Evolutionary conservation across 2,113 vertebrate species (phyloP), one percentile per base, ranked within the genome.

Genomic region (Tragelaphus scriptus): DNA sequence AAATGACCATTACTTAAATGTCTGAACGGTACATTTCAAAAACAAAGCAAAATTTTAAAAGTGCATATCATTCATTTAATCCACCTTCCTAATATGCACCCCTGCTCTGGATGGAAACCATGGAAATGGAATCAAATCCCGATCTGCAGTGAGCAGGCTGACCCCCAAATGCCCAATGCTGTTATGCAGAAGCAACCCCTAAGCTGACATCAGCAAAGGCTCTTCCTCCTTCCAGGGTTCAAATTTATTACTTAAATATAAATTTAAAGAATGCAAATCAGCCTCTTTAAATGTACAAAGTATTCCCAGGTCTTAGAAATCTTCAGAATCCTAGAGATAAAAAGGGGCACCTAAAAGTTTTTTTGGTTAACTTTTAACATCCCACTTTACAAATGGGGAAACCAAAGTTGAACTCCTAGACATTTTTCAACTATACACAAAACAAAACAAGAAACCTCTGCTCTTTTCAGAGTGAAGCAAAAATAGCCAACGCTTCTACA

Each of bases 231-330:
- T 23, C 47, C 4, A 81, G 32, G 16, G 28, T n/a, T 92, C 49
- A 11, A 63, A 79, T 63, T 23, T 65, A 65, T 13, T 19, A 68
- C 26, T 28, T 87, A 71, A 71, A 53, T 84, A 79, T 53, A 90
- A 55, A 82, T 79, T 79, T 58, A 91, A 92, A 95, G 58, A 96
- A 77, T 36, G 23, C 55, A 95, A 81, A 96, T 47, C 6, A 84
- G 49, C 15, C 44, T 61, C 87, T 90, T 10, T 68, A 79, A 90
- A 82, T 17, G n/a, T 59, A 90, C 16, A 77, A n/a, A 65, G 40
- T 59, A 94, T 51, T 87, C 47, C 56, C 44, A 58, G 12, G 21
- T 93, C 47, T 68, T 89, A 82, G 91, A 87, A 65, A 32, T 71
- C 68, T 81, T 85, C 63, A 90, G 79, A 81, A 53, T 36, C 32